A percentile compares a stretch with the other conserved stretches of the same genome.
phyloP scores from a whole-genome alignment of 2,113 vertebrate species.

The Myanophis thanlyinensis region DNA sequence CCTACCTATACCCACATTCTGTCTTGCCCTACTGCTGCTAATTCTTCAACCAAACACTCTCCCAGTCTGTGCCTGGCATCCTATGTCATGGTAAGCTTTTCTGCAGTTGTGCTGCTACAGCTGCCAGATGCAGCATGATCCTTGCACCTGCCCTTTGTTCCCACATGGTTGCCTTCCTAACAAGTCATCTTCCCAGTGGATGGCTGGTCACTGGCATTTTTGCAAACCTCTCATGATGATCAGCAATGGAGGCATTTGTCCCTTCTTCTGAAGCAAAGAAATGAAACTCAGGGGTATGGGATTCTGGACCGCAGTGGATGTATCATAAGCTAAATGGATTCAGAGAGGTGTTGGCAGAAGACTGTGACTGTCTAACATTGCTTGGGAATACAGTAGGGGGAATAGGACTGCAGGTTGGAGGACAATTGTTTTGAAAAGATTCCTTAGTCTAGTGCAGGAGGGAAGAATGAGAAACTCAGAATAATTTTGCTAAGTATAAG shows the following conservation, averaged over 20 bases:
- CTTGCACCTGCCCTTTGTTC: neutral
- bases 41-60: neutral
- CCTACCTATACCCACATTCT: neutral
- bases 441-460: neutral
- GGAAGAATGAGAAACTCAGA: neutral
- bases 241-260: neutral
- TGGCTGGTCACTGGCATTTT: neutral
- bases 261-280: neutral
- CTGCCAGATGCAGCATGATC: neutral
- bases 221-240: neutral
- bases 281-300: neutral
- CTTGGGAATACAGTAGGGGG: neutral
- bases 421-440: neutral
- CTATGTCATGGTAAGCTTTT: neutral
- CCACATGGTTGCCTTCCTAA: neutral
- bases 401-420: neutral
- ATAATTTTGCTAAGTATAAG: neutral
- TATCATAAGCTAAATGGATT: neutral
- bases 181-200: neutral
- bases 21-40: neutral
- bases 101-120: neutral
- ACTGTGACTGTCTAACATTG: neutral
- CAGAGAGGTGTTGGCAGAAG: neutral
- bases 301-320: neutral
- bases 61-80: neutral